phyloP scores from a whole-genome alignment of 2,113 vertebrate genomes.

The Phrynocephalus versicolor region DNA sequence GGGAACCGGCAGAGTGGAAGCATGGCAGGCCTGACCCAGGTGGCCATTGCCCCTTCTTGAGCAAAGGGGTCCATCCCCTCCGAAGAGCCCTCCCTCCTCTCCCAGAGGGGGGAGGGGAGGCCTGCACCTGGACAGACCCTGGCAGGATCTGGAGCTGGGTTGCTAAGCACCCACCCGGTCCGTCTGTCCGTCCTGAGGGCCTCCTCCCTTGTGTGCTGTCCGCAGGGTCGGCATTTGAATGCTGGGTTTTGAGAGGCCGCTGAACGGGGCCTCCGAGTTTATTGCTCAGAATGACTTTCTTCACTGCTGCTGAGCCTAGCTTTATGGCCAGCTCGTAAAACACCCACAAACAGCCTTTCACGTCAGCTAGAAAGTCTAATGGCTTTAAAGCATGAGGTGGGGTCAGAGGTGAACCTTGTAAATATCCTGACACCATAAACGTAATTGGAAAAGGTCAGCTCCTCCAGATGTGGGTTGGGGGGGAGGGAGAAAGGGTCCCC shows the following conservation, averaged over 20 bases:
- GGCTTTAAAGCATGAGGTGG: conserved; percentile 12
- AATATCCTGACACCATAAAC: background rate
- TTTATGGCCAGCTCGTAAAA: background rate
- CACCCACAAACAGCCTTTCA: background rate
- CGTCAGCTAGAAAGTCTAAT: background rate
- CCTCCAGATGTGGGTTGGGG: background rate
- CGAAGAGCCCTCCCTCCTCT: too few relatives aligned
- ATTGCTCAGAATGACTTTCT: background rate
- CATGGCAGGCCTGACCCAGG: too few relatives aligned
- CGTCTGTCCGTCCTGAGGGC: too few relatives aligned
- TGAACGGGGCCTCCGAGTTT: background rate
- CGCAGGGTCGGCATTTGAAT: background rate
- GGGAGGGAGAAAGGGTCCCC: too few relatives aligned
- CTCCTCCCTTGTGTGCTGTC: background rate
- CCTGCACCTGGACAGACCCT: background rate
- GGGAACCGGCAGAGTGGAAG: too few relatives aligned
- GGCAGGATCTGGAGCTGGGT: too few relatives aligned
- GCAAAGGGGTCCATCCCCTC: too few relatives aligned
- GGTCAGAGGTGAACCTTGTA: conserved; percentile 1
- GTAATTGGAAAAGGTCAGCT: background rate
- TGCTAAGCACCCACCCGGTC: background rate
- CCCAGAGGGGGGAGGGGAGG: background rate
- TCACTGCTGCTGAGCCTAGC: conserved; percentile 11
- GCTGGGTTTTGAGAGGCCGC: background rate
- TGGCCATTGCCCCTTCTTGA: too few relatives aligned